These are phyloP conservation scores for Delphinus delphis DNA, from an alignment of 2,113 vertebrate genomes.

Conservation along the genomic window DNA sequence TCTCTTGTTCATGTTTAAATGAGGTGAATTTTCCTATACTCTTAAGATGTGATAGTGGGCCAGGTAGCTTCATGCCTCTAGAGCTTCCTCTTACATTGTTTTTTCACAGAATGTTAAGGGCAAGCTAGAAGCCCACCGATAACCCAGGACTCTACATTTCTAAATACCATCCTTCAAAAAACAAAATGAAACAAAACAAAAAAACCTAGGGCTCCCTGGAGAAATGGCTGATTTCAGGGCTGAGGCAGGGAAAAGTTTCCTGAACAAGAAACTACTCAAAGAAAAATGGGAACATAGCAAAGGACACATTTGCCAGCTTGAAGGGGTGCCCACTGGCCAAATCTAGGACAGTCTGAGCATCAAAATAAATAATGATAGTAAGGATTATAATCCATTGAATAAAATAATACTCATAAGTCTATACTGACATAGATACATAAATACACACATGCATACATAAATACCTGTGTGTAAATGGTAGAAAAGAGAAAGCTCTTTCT, in stretches of 20 bases:
- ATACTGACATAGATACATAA: not conserved
- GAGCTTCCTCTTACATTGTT: not conserved
- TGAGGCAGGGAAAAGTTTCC: not conserved
- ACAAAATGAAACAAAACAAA: not conserved
- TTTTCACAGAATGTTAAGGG: not conserved
- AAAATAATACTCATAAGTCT: not conserved
- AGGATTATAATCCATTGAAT: not conserved
- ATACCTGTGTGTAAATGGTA: not conserved
- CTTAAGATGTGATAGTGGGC: not conserved
- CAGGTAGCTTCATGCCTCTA: not conserved
- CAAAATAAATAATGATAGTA: constrained; percentile 16
- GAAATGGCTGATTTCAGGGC: not conserved
- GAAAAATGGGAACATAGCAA: not conserved
- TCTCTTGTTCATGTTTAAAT: not conserved
- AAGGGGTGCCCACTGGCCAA: not conserved
- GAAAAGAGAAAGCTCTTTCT: not conserved
- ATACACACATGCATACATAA: not conserved
- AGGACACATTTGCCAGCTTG: not conserved
- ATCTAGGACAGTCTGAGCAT: not conserved
- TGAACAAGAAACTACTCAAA: not conserved
- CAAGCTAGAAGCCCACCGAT: not conserved
- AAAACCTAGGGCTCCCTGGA: not conserved
- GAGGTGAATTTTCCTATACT: not conserved
- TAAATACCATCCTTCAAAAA: not conserved
- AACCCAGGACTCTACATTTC: not conserved